Evolutionary conservation across 2,113 vertebrate genomes (phyloP), one percentile per base, ranked within the genome.

Genomic region (Neodontobutis hainanensis): DNA sequence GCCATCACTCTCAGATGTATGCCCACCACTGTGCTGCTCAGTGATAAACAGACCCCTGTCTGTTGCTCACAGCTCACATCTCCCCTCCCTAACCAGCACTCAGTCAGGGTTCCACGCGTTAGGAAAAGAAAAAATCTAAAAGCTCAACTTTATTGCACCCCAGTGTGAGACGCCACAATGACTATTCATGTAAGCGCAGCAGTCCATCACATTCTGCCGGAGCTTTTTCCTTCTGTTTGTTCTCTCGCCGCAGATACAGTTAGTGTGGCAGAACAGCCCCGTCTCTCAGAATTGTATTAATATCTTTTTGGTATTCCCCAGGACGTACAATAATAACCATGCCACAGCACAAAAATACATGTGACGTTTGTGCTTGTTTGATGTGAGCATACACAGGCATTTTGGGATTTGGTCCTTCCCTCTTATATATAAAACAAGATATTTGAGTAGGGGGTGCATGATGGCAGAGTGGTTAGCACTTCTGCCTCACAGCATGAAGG

Each of bases 31-130:
- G 78, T 83, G 80, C 75, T 45, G 51, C 72, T 77, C 50, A 1
- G 79, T 65, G 86, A 87, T 85, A 84, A 85, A 83, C 70, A 68
- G 65, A 43, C 65, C n/a, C n/a, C n/a, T n/a, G n/a, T n/a, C n/a
- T n/a, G n/a, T n/a, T n/a, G n/a, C n/a, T n/a, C n/a, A n/a, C n/a
- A n/a, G 65, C 74, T 77, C 76, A 70, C 71, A 80, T 78, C 73
- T 77, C 73, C 70, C 70, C 67, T 73, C 70, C 75, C 75, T 65
- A 8, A 55, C 61, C 69, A n/a, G 32, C 78, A 57, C 80, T 83
- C 84, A 77, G 71, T 79, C 82, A 80, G 71, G 70, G 66, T 65
- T 78, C 59, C 52, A 46, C 63, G 53, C 46, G 34, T 43, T 70
- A 14, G 52, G 52, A 35, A 40, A 63, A 34, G 40, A 52, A 38